phyloP scores from a whole-genome alignment of 2,888 invertebrate genomes.

The Polyommatus icarus region DNA sequence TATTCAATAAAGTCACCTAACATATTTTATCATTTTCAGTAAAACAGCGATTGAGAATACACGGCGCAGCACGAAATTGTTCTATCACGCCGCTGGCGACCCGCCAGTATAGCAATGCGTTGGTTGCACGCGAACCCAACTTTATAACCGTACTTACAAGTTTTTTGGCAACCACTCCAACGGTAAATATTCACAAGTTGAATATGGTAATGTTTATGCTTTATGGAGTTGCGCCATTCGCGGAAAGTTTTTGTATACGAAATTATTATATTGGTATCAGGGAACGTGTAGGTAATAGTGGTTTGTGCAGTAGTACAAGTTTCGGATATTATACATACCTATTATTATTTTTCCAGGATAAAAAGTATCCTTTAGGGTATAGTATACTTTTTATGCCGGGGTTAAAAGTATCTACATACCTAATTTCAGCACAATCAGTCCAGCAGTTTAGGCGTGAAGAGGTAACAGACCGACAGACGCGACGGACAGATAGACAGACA shows the following conservation, averaged over 20 bases:
- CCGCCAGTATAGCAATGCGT: not conserved
- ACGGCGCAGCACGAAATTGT: not conserved
- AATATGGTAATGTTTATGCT: conserved; percentile 5
- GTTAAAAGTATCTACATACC: too few relatives aligned
- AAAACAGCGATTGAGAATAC: not conserved
- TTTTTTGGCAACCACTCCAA: conserved; percentile 14
- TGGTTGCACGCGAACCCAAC: not conserved
- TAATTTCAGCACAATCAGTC: too few relatives aligned
- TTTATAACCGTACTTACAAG: conserved; percentile 1
- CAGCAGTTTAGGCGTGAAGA: too few relatives aligned
- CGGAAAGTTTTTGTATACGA: not conserved
- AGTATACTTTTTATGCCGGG: too few relatives aligned
- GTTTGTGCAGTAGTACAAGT: too few relatives aligned
- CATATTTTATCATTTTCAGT: not conserved
- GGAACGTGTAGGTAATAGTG: not conserved
- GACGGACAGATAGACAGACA: too few relatives aligned
- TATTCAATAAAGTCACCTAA: not conserved
- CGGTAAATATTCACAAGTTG: conserved; percentile 7
- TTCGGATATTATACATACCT: too few relatives aligned
- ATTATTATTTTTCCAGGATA: too few relatives aligned
- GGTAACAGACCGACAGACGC: too few relatives aligned
- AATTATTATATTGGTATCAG: not conserved
- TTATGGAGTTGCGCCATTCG: not conserved
- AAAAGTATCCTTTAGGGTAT: too few relatives aligned
- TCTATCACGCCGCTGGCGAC: not conserved